Evolutionary conservation across 2,888 invertebrate genomes (phyloP).

Genomic region (Patella caerulea): DNA sequence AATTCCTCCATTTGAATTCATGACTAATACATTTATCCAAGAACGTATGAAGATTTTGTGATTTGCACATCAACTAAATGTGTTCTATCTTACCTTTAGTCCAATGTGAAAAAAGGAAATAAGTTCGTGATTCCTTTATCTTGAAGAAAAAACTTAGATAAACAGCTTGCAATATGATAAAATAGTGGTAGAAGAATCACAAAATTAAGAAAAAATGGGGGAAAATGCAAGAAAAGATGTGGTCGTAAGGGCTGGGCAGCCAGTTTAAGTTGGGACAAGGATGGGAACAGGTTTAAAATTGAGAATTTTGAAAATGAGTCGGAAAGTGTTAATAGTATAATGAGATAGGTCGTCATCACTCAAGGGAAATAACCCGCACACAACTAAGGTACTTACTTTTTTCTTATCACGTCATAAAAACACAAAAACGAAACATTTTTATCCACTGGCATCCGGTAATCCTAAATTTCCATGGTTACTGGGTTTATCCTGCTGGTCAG

Average conservation of each 20-base stretch:
- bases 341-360: not conserved
- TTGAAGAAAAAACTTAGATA: constrained; percentile 5
- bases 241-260: constrained; percentile 11
- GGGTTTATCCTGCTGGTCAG: constrained; percentile 8
- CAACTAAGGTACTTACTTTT: not conserved
- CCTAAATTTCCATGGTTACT: constrained; percentile 2
- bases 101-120: not conserved
- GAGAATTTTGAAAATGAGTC: not conserved
- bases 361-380: not conserved
- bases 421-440: not conserved
- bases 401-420: not conserved
- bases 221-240: not conserved
- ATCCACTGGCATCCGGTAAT: constrained; percentile 2
- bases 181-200: not conserved
- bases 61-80: not conserved
- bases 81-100: not conserved
- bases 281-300: constrained; percentile 3
- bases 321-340: not conserved
- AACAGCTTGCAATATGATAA: not conserved
- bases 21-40: not conserved
- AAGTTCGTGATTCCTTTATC: constrained; percentile 11
- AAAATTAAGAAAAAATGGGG: not conserved
- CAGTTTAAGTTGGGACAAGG: constrained; percentile 7
- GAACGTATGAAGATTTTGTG: not conserved
- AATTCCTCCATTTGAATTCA: too few species aligned